Base-by-base conservation (phyloP, 2,797 vertebrate species). In the Bradypodion pumilum region DNA sequence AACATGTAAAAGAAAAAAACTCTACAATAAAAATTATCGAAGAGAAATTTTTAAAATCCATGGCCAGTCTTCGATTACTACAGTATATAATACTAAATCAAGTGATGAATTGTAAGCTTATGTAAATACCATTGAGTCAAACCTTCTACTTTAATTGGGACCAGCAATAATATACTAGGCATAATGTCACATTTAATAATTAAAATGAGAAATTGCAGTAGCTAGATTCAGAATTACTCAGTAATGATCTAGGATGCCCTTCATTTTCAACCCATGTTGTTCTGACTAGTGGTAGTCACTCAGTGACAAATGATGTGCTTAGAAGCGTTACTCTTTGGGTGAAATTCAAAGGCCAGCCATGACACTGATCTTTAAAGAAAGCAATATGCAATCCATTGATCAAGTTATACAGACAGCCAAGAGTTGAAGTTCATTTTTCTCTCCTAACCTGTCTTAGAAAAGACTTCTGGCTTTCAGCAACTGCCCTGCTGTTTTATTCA, bases 381-480 rank as follows among this genome's bases (percentile, higher is more conserved):
- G 49, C 23, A 75, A 32, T 32, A 16, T 60, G 4, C 8, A 29
- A 40, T 59, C 25, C 46, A 46, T 76, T 76, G 19, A 10, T n/a
- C 80, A 44, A 80, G 83, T 70, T 81, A 63, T 79, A 91, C 80
- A 88, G 88, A 78, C 19, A 79, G 35, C 21, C 44, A 42, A 60
- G 2, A 0, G 74, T 77, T 88, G 76, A 7, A 44, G 44, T 10
- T 72, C n/a, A n/a, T 72, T 16, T 74, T 7, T 32, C 49, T 16
- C 16, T n/a, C 79, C 32, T 0, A 80, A 92, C 89, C 81, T 70
- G 56, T 42, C 76, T 81, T 85, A 78, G 73, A 84, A 0, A 1
- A 88, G 80, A 83, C 37, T 90, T 87, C 83, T 91, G 87, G 90
- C 90, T 92, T 80, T 77, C 83, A 90, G 90, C 85, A 87, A 89